Evolutionary conservation across 2,797 vertebrate genomes (phyloP).

Genomic region (Enteromius fasciolatus): DNA sequence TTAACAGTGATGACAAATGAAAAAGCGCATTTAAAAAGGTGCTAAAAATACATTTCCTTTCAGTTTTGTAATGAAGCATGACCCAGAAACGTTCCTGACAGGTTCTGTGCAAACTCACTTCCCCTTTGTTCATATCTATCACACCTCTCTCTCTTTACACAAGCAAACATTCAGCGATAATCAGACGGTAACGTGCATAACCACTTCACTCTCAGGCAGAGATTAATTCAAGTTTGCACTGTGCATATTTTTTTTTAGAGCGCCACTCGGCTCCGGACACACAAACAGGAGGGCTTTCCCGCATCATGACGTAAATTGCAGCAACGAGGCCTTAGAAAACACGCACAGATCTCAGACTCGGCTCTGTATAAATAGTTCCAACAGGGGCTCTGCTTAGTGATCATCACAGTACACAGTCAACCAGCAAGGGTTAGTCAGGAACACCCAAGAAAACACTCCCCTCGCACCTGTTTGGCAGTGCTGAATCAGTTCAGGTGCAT

Average conservation of each 20-base stretch:
- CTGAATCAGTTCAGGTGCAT: constrained; percentile 32
- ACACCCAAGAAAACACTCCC: not conserved
- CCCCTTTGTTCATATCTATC: not conserved
- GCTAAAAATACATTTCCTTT: not conserved
- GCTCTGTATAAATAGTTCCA: constrained; percentile 36
- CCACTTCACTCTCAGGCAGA: constrained; percentile 36
- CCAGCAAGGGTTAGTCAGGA: constrained; percentile 7
- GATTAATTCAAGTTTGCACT: constrained; percentile 28
- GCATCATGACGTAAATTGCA: not conserved
- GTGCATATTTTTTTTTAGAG: constrained; percentile 37
- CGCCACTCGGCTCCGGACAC: not conserved
- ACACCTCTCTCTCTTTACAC: not conserved
- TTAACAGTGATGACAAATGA: not conserved
- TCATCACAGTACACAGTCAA: constrained; percentile 42
- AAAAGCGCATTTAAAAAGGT: not conserved
- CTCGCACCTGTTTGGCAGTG: constrained; percentile 38
- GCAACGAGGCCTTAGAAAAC: constrained; percentile 27
- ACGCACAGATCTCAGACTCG: not conserved
- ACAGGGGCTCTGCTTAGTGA: constrained; percentile 41
- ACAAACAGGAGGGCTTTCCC: constrained; percentile 29
- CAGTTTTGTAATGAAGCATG: not conserved
- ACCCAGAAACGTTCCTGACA: not conserved
- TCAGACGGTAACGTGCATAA: constrained; percentile 5
- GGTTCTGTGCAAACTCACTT: constrained; percentile 1
- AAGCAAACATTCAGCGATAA: constrained; percentile 25